Base-by-base conservation (phyloP, 2,797 vertebrate species). In the Malurus leucopterus region DNA sequence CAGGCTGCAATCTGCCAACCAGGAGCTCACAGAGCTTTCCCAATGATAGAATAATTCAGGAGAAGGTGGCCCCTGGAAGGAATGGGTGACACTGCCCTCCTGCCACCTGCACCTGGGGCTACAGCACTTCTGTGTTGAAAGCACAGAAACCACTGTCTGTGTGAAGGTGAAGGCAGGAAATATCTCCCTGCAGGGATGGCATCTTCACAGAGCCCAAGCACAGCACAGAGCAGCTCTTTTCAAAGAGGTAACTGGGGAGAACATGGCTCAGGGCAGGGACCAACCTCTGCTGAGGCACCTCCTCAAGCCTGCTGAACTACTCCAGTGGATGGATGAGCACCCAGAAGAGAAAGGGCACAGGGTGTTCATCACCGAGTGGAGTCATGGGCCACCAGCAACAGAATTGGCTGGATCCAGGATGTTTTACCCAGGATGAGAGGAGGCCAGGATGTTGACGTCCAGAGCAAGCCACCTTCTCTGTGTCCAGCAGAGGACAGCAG, bases 371-470 rank as follows among this genome's bases (percentile, higher is more conserved):
- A 49, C 7, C 13, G 32, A 40, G 3, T 4, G 26, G 17, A 58
- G 34, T 26, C 21, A 46, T 38, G 0, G 0, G 11, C 29, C 6
- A 3, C 9, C 16, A n/a, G 1, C 0, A 6, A n/a, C 29, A 27
- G 14, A 11, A 18, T 58, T 44, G 38, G 5, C 11, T 59, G 65
- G 23, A 71, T 49, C 38, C 22, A 4, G 36, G 36, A 36, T 6
- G 24, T 19, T 43, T 84, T 74, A 49, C 68, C 47, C 34, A 72
- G 59, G 50, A 15, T 29, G 9, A 34, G 23, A 74, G 26, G 8
- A 63, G 21, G 30, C 8, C 27, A 51, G 29, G 30, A 5, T 63
- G 8, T 27, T 15, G n/a, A 46, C 24, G 10, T 23, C 46, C 0
- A 6, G 44, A 82, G n/a, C 18, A 78, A 17, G 29, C 9, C 13